Evolutionary conservation across 2,797 vertebrate genomes (phyloP), one percentile per base, ranked within the genome.

Genomic region (Acanthornis magna): DNA sequence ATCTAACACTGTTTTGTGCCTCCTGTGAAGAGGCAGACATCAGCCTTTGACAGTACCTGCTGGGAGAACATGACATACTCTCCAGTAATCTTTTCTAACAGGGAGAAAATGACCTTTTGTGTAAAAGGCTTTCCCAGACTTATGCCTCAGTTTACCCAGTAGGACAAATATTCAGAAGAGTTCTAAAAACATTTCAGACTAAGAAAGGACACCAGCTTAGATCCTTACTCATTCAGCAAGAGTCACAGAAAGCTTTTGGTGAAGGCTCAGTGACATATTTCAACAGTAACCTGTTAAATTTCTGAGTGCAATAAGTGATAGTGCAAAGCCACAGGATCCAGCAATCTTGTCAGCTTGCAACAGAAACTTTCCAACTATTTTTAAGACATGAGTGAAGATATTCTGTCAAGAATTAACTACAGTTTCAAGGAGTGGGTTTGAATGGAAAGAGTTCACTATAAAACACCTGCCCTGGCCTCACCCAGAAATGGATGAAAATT

Each of bases 101-200:
- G 51, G 62, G 58, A 78, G 43, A 92, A 96, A 94, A 93, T 32
- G 12, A 75, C 34, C 51, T 67, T 60, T 76, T 76, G 11, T 43
- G 25, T 82, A 79, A 71, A 91, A 83, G 30, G 10, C 71, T 95
- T 96, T 91, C 50, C 23, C 63, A 95, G 93, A 85, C 61, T 63
- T 32, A 70, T 93, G 63, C 70, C 86, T 93, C 91, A 87, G 91
- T 96, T 97, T 97, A 96, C 84, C 91, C 30, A 72, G 68, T 45
- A 92, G 40, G n/a, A 65, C 10, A 84, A 43, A 84, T 36, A 84
- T 32, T 55, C 48, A 75, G 60, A 89, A 92, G 30, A 88, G 90
- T 80, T 43, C 21, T 89, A 30, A 70, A 84, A 79, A 2, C 47
- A 75, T 60, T 63, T 80, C 32, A 75, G 43, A 78, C 48, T 61